Conservation (phyloP, 2,888 invertebrate species). For the Theretra japonica region DNA sequence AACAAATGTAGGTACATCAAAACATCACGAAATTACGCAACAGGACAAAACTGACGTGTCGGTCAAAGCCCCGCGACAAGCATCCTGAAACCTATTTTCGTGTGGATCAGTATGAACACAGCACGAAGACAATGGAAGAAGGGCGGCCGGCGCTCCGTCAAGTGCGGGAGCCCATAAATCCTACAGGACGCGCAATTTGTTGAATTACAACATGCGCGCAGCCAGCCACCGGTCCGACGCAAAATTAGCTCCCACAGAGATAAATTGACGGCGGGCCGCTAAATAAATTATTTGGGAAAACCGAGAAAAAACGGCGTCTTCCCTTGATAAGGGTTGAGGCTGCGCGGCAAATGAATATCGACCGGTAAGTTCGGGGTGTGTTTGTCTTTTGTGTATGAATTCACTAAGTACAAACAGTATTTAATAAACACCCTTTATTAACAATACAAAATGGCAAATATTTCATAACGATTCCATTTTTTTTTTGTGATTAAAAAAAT, state of each 20-base stretch:
- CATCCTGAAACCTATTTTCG: slow-evolving; percentile 46
- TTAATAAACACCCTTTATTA: too few relatives aligned
- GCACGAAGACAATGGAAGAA: slow-evolving; percentile 77
- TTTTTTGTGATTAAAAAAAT: too few relatives aligned
- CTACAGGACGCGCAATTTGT: slow-evolving; percentile 83
- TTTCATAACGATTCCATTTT: too few relatives aligned
- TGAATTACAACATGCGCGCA: slow-evolving; percentile 84
- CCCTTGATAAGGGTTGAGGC: slow-evolving; percentile 83
- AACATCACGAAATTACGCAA: background rate
- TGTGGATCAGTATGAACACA: slow-evolving; percentile 65
- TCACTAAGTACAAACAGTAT: too few relatives aligned
- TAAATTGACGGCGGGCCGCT: slow-evolving; percentile 83
- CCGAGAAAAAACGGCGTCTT: slow-evolving; percentile 84
- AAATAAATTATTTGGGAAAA: slow-evolving; percentile 86
- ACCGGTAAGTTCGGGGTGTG: slow-evolving; percentile 45
- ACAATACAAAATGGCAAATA: too few relatives aligned
- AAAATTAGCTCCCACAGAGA: slow-evolving; percentile 84
- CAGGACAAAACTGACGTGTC: slow-evolving; percentile 21
- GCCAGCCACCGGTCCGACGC: slow-evolving; percentile 82
- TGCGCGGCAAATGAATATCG: slow-evolving; percentile 78
- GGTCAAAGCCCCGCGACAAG: slow-evolving; percentile 38
- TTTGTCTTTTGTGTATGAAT: slow-evolving; percentile 9
- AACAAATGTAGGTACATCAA: background rate
- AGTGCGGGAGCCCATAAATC: slow-evolving; percentile 80
- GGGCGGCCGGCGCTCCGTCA: slow-evolving; percentile 78